Percentiles rank a stretch among this genome's conserved stretches.
Conservation (phyloP, 2,888 invertebrate species). For the Crioceris asparagi region DNA sequence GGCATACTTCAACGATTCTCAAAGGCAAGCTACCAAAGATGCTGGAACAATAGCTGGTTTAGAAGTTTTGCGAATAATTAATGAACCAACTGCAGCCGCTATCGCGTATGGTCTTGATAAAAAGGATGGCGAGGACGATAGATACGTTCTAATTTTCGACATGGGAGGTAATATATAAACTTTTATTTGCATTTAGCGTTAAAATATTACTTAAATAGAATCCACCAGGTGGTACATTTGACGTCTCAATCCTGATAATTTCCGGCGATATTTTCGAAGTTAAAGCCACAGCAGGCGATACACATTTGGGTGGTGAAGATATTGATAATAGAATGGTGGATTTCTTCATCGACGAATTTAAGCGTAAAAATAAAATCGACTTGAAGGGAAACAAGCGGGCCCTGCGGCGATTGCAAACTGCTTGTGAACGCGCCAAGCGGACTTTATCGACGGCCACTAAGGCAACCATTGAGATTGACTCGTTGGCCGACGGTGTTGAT, state of each 20-base stretch:
- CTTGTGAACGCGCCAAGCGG: constrained; percentile 52
- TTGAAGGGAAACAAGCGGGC: constrained; percentile 40
- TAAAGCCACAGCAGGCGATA: constrained; percentile 47
- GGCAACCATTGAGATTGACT: constrained; percentile 50
- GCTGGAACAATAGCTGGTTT: constrained; percentile 52
- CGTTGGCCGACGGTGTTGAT: constrained; percentile 48
- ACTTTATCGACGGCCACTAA: constrained; percentile 46
- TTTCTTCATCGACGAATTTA: constrained; percentile 45
- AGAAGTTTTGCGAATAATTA: constrained; percentile 53
- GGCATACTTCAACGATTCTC: constrained; percentile 56
- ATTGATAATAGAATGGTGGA: constrained; percentile 46
- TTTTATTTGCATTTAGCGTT: constrained; percentile 62
- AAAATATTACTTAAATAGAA: constrained; percentile 56
- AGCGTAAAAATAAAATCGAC: constrained; percentile 44
- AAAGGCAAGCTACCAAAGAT: constrained; percentile 58
- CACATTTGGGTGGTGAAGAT: constrained; percentile 42
- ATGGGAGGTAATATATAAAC: constrained; percentile 49
- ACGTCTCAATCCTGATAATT: constrained; percentile 58
- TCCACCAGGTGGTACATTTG: constrained; percentile 60
- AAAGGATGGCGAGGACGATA: constrained; percentile 34
- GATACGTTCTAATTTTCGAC: constrained; percentile 38
- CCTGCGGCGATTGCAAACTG: constrained; percentile 49
- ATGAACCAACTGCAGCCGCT: constrained; percentile 58
- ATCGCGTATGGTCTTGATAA: constrained; percentile 50
- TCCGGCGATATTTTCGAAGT: constrained; percentile 56